Percentiles rank a stretch among this genome's conserved stretches.
Evolutionary conservation across 2,797 vertebrate species (phyloP).

Genomic region (Xenopus petersii): DNA sequence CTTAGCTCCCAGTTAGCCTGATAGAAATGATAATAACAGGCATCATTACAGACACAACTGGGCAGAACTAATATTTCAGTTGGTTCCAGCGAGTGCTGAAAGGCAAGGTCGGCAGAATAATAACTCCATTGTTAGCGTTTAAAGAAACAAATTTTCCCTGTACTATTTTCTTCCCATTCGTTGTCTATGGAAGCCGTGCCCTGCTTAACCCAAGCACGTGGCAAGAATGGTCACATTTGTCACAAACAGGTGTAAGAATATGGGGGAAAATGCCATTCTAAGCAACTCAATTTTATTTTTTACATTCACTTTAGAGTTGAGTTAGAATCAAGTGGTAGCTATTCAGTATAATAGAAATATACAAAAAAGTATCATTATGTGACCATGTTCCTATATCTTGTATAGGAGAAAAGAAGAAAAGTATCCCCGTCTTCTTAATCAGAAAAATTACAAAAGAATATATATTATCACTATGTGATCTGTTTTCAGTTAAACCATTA

Average conservation of each 20-base stretch:
- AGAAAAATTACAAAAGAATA: too few relatives aligned
- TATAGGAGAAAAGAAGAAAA: too few relatives aligned
- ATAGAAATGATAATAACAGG: neutral
- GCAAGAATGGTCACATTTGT: neutral
- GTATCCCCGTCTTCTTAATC: too few relatives aligned
- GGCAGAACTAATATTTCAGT: conserved; percentile 8
- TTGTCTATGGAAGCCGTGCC: conserved; percentile 10
- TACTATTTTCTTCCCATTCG: neutral
- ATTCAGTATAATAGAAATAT: too few relatives aligned
- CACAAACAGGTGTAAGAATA: neutral
- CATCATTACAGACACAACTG: conserved; percentile 3
- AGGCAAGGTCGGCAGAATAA: conserved; percentile 25
- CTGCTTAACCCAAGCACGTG: conserved; percentile 5
- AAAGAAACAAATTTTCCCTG: neutral
- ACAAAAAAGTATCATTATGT: too few relatives aligned
- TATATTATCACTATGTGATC: too few relatives aligned
- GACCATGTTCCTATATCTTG: too few relatives aligned
- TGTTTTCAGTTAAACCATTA: too few relatives aligned
- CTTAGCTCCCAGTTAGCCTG: neutral
- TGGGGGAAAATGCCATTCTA: neutral
- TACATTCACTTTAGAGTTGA: too few relatives aligned
- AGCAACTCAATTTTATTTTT: too few relatives aligned
- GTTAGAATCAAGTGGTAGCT: too few relatives aligned
- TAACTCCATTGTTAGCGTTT: conserved; percentile 23
- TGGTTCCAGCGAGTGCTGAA: conserved; percentile 11